Evolutionary conservation across 2,113 vertebrate genomes (phyloP).

Genomic region (Cheilinus undulatus): DNA sequence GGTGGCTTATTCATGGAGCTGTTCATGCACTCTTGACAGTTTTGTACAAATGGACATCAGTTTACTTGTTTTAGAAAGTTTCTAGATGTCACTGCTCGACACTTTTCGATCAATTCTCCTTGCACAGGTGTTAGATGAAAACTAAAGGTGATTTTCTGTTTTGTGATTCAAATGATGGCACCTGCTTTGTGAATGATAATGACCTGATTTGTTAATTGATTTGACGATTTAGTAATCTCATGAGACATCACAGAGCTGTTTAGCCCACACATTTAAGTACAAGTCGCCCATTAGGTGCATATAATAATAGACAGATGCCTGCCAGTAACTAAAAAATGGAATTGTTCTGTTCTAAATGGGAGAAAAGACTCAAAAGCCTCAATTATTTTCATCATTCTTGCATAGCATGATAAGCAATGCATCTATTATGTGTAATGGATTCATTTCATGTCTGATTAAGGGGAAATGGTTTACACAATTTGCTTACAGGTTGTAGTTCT

Average conservation of each 20-base stretch:
- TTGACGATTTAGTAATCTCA: background rate
- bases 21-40: slow-evolving; percentile 26
- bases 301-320: background rate
- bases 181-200: background rate
- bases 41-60: slow-evolving; percentile 22
- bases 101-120: too few relatives aligned
- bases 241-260: background rate
- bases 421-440: too few relatives aligned
- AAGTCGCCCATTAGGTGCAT: background rate
- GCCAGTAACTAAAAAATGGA: background rate
- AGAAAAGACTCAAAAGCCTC: background rate
- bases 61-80: slow-evolving; percentile 22
- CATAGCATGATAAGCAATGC: too few relatives aligned
- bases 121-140: background rate
- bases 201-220: too few relatives aligned
- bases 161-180: background rate
- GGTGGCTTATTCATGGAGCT: slow-evolving; percentile 25
- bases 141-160: background rate
- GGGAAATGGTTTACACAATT: too few relatives aligned
- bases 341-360: background rate
- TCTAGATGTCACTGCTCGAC: too few relatives aligned
- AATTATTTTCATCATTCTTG: too few relatives aligned
- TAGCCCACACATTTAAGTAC: background rate
- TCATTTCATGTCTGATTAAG: too few relatives aligned
- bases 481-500: too few relatives aligned